Conservation (phyloP, 2,797 vertebrate species). For the Falco berigora region DNA sequence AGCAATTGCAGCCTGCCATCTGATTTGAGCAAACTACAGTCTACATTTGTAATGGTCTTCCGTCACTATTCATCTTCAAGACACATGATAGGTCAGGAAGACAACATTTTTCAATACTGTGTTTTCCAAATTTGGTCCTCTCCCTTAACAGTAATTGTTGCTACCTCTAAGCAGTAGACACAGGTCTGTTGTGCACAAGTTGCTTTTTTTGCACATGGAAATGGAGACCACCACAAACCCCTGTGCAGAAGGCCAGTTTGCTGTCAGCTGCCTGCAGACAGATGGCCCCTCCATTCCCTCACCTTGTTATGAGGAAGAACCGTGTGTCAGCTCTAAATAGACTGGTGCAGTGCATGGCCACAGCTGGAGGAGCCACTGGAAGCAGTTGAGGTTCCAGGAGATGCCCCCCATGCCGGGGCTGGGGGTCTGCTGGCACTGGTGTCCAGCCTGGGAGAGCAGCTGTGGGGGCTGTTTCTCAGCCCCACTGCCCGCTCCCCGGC, state of each 20-base stretch:
- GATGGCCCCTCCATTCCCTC: not conserved
- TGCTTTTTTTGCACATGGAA: not conserved
- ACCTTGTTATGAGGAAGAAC: not conserved
- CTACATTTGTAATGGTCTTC: not conserved
- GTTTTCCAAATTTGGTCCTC: not conserved
- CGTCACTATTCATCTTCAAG: not conserved
- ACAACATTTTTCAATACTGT: not conserved
- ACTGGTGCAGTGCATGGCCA: not conserved
- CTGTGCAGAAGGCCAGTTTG: not conserved
- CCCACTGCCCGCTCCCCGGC: not conserved
- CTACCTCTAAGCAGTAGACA: not conserved
- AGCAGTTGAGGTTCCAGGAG: not conserved
- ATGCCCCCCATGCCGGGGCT: fast-evolving
- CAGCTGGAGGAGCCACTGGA: not conserved
- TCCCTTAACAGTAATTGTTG: not conserved
- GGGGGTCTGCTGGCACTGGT: not conserved
- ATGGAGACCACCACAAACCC: not conserved
- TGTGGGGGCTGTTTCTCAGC: not conserved
- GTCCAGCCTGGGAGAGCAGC: not conserved
- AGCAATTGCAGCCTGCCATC: not conserved
- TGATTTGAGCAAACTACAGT: not conserved
- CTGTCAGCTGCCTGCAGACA: not conserved
- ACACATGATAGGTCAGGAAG: not conserved
- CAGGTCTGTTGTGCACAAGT: fast-evolving
- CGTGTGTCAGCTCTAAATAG: not conserved